These are phyloP conservation scores for Rattus norvegicus DNA, from an alignment of 2,113 vertebrate species.

Conservation along the genomic window DNA sequence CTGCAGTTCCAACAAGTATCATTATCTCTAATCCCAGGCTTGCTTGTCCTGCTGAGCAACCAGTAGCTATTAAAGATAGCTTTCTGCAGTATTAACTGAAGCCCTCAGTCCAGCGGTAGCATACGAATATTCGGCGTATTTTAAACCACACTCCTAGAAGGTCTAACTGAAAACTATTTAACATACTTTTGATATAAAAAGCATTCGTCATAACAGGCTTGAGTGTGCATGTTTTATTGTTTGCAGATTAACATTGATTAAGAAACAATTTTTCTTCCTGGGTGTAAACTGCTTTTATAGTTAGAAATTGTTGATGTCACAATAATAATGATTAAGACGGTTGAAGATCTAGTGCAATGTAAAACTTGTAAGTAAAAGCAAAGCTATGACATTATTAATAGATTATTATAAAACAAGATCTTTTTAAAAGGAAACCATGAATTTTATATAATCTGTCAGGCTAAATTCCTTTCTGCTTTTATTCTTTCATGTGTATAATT, in stretches of 20 bases:
- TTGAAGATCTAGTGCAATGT: not conserved
- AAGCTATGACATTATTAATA: constrained; percentile 17
- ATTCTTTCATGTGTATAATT: not conserved
- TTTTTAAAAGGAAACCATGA: not conserved
- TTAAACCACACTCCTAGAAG: constrained; percentile 55
- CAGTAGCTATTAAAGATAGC: constrained; percentile 81
- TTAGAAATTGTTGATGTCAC: not conserved
- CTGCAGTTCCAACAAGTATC: constrained; percentile 78
- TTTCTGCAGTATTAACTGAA: constrained; percentile 74
- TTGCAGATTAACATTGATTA: not conserved
- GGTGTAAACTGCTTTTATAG: not conserved
- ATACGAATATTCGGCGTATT: constrained; percentile 65
- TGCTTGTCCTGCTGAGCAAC: constrained; percentile 75
- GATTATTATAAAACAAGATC: not conserved
- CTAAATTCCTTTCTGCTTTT: not conserved
- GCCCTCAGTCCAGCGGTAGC: constrained; percentile 58
- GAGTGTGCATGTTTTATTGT: constrained; percentile 26
- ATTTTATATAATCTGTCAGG: not conserved
- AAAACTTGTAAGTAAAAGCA: not conserved
- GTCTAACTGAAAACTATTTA: constrained; percentile 58
- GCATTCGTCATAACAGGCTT: constrained; percentile 12
- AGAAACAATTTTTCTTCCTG: not conserved
- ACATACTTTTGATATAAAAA: constrained; percentile 39
- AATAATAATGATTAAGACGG: not conserved
- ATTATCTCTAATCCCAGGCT: constrained; percentile 82